Evolutionary conservation across 2,113 vertebrate species (phyloP).

Genomic region (Podarcis cretensis): DNA sequence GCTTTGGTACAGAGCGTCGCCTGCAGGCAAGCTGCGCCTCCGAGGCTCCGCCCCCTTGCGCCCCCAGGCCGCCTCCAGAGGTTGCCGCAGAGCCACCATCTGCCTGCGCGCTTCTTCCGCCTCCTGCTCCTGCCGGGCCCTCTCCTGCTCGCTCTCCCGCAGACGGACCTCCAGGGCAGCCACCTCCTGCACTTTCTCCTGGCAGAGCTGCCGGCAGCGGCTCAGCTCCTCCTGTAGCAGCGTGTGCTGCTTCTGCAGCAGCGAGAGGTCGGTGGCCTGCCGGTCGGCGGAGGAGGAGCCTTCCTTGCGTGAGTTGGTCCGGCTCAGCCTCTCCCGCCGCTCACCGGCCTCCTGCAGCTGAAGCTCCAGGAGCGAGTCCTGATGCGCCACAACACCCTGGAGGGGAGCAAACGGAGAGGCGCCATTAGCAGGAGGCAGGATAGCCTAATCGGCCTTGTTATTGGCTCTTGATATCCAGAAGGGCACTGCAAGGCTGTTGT

Average conservation of each 20-base stretch:
- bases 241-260: constrained; percentile 86
- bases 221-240: constrained; percentile 88
- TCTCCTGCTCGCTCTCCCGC: constrained; percentile 83
- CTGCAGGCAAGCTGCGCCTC: constrained; percentile 71
- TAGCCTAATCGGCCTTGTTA: not conserved
- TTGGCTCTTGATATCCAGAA: not conserved
- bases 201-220: constrained; percentile 75
- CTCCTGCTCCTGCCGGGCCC: constrained; percentile 76
- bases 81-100: constrained; percentile 72
- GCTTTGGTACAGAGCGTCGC: constrained; percentile 73
- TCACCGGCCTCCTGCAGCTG: constrained; percentile 72
- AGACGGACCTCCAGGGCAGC: constrained; percentile 80
- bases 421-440: accelerated
- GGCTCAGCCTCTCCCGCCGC: constrained; percentile 65
- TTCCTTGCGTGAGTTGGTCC: constrained; percentile 74
- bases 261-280: constrained; percentile 76
- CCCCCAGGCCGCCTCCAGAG: constrained; percentile 53
- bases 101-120: constrained; percentile 78
- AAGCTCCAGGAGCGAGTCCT: constrained; percentile 87
- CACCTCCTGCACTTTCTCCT: constrained; percentile 67
- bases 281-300: constrained; percentile 57
- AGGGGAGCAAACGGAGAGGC: not conserved
- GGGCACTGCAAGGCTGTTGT: too few species aligned
- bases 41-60: constrained; percentile 65
- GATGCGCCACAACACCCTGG: constrained; percentile 84